Conservation (phyloP, 2,888 invertebrate genomes). For the Allacma fusca region DNA sequence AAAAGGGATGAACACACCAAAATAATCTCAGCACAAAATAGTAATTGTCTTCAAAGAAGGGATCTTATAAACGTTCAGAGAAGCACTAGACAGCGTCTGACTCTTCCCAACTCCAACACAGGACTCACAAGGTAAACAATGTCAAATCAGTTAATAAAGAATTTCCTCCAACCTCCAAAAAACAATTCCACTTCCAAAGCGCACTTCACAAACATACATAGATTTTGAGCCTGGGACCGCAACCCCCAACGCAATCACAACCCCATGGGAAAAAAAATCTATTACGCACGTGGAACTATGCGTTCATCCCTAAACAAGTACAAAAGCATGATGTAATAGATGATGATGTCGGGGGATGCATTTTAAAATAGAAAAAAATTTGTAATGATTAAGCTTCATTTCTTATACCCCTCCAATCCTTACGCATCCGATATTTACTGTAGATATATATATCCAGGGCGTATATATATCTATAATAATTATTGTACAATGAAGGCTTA, state of each 20-base stretch:
- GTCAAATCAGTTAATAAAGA: not conserved
- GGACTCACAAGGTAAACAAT: not conserved
- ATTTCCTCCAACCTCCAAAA: not conserved
- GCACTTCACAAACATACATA: too few species aligned
- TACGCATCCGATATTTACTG: too few species aligned
- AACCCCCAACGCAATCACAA: constrained; percentile 3
- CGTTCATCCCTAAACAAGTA: not conserved
- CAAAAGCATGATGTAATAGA: not conserved
- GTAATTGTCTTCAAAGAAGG: too few species aligned
- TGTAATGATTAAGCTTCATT: not conserved
- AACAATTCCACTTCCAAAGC: not conserved
- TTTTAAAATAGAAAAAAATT: constrained; percentile 8
- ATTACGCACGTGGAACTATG: not conserved
- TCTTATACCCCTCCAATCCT: too few species aligned
- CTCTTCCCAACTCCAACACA: not conserved
- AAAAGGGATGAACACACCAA: not conserved
- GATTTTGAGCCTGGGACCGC: too few species aligned
- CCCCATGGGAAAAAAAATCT: not conserved
- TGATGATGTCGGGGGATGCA: not conserved
- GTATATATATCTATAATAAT: too few species aligned
- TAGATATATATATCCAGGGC: too few species aligned
- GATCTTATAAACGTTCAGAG: too few species aligned
- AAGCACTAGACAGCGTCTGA: not conserved
- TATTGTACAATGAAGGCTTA: too few species aligned
- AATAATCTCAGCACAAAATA: not conserved